These are phyloP conservation scores for Dolomedes plantarius DNA, from an alignment of 2,888 invertebrate species.

Conservation along the genomic window DNA sequence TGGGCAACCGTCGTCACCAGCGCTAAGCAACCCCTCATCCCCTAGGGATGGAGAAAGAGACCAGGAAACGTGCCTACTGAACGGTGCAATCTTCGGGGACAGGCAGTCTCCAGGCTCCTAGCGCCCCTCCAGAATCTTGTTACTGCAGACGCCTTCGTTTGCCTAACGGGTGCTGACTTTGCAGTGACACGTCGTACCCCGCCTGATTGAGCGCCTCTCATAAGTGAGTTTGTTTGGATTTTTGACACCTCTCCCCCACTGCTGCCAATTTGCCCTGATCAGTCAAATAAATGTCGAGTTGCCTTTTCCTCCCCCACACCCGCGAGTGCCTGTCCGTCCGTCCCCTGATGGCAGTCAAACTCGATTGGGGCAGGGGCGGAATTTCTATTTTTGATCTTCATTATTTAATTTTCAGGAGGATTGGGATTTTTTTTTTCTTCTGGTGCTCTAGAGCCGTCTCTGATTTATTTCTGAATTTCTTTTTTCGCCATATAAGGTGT, in stretches of 20 bases:
- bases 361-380: conserved; percentile 11
- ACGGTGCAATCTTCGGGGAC: conserved; percentile 49
- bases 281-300: conserved; percentile 55
- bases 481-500: too few species aligned
- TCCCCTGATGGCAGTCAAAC: conserved; percentile 35
- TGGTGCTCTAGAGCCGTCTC: background rate
- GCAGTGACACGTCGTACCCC: conserved; percentile 37
- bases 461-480: too few species aligned
- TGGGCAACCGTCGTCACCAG: conserved; percentile 50
- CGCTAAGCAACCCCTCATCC: conserved; percentile 25
- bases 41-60: conserved; percentile 2
- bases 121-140: conserved; percentile 54
- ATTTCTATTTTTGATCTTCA: background rate
- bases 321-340: background rate
- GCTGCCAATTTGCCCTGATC: conserved; percentile 20
- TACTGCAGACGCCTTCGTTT: conserved; percentile 38
- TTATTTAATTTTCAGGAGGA: background rate
- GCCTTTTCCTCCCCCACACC: background rate
- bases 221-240: conserved; percentile 69
- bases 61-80: conserved; percentile 56
- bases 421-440: background rate
- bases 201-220: conserved; percentile 63
- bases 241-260: conserved; percentile 53
- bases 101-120: conserved; percentile 38
- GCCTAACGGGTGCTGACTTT: conserved; percentile 59